Conservation (phyloP, 2,113 vertebrate genomes). For the Taurulus bubalis region DNA sequence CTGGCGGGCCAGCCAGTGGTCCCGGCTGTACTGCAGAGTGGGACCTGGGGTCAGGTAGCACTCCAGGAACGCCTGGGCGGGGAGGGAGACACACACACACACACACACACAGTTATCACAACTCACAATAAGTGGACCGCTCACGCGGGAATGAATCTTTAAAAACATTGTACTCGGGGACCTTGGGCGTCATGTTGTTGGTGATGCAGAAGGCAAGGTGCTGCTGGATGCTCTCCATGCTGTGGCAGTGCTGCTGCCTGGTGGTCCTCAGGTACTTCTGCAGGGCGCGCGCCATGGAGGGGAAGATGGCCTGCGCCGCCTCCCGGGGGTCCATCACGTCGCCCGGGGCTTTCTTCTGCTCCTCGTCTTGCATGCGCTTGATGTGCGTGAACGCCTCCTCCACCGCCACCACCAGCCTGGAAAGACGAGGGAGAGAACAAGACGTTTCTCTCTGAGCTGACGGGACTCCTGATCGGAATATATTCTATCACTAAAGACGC, state of each 20-base stretch:
- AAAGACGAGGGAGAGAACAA: not conserved
- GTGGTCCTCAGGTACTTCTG: slow-evolving; percentile 98
- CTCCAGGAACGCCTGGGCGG: slow-evolving; percentile 91
- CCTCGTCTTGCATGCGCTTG: slow-evolving; percentile 91
- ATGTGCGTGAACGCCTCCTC: slow-evolving; percentile 97
- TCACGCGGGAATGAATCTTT: not conserved
- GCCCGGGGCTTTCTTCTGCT: slow-evolving; percentile 91
- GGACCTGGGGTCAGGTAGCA: slow-evolving; percentile 91
- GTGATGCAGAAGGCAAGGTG: slow-evolving; percentile 96
- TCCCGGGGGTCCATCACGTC: slow-evolving; percentile 96
- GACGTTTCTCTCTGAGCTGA: not conserved
- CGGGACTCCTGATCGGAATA: not conserved
- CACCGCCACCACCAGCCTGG: slow-evolving; percentile 93
- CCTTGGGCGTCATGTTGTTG: slow-evolving; percentile 98
- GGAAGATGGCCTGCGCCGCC: slow-evolving; percentile 96
- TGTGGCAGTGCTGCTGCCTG: slow-evolving; percentile 96
- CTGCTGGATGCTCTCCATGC: slow-evolving; percentile 98
- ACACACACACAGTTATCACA: not conserved
- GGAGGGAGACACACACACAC: not conserved
- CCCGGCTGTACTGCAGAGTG: slow-evolving; percentile 93
- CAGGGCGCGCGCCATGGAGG: slow-evolving; percentile 94
- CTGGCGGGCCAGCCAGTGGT: slow-evolving; percentile 91
- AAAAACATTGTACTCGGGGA: slow-evolving; percentile 40
- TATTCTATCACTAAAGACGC: not conserved
- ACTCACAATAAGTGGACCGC: not conserved